Base-by-base conservation (phyloP, 2,797 vertebrate genomes). In the Podarcis siculus region DNA sequence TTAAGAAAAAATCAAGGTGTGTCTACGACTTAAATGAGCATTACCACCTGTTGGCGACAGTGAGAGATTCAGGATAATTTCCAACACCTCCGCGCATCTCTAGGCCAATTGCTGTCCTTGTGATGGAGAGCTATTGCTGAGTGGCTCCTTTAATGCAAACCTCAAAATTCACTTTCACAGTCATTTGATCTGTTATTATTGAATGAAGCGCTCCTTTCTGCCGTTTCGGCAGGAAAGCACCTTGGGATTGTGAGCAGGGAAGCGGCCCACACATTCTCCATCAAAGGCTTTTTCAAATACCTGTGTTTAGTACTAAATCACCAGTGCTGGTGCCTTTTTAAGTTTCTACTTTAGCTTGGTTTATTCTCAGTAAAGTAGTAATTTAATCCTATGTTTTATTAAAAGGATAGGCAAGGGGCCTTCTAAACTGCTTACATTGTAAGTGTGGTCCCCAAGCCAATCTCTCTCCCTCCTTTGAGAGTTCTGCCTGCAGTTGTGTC, bases 111-210 rank as follows among this genome's bases (percentile, higher is more conserved):
- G 89, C 35, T 25, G 86, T 83, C 67, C 92, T 91, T 81, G n/a
- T 82, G 35, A 87, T 82, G 79, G 17, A 76, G 58, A 87, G 37
- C 27, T 66, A 73, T 77, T 67, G 58, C 45, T 71, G 77, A 73
- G 49, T 4, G 55, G 3, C 49, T 80, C 45, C 86, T 19, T 81
- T 81, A 80, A 87, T n/a, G 49, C 42, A 81, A 81, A 81, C 69
- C 25, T 92, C 89, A 90, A 85, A 94, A 94, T 88, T 91, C 89
- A 89, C 91, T 94, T 91, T 85, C 92, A 83, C 87, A 94, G 87
- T 87, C 76, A 85, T 90, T 93, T 96, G 85, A 90, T 86, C 75
- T 81, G 92, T 94, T 91, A 92, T 94, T 93, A 93, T 72, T 37
- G 85, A 94, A 86, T 91, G 90, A 92, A 93, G 86, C 79, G 79